Evolutionary conservation across 2,888 invertebrate species (phyloP), one percentile per base, ranked within the genome.

Genomic region (Allygus modestus): DNA sequence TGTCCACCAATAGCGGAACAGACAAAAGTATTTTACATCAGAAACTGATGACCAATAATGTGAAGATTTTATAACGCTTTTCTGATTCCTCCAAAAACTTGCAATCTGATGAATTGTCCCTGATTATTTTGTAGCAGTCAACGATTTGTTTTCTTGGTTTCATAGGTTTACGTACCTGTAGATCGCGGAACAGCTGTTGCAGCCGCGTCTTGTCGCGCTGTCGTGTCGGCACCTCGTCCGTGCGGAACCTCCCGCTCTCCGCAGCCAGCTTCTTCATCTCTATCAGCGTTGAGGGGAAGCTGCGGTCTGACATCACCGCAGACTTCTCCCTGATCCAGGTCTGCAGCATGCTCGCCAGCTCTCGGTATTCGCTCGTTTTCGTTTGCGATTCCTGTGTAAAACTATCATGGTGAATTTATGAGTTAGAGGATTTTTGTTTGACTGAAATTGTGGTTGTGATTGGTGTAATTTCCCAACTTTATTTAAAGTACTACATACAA

Each of bases 261-360:
- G 96, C 94, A 86, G 97, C 94, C 89, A 98, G 92, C 91, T 98
- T 97, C 92, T 98, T 98, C 95, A 98, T 96, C 91, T 98, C 98
- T 89, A 97, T 96, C 89, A 98, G 93, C 87, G 97, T 97, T 88
- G 96, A 94, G 88, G 98, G 86, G 93, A 98, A 98, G 90, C 96
- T 95, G 90, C 97, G 95, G 90, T 97, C 97, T 92, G 93, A 93
- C 95, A 97, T 95, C 87, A 95, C 92, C 86, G 95, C 94, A 89
- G 95, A 96, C 90, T 97, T 96, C 91, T 98, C 97, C 88, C 96
- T 94, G 89, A 98, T 95, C 99, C 99, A 99, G 89, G 96, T 93
- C 88, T 97, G 95, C 87, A 99, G 94, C 87, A 94, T 93, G 86
- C 95, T 95, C 33, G 98, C 97, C 89, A 97, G 92, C 89, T 98